Evolutionary conservation across 2,113 vertebrate species (phyloP), one percentile per base, ranked within the genome.

Genomic region (Clarias magur): DNA sequence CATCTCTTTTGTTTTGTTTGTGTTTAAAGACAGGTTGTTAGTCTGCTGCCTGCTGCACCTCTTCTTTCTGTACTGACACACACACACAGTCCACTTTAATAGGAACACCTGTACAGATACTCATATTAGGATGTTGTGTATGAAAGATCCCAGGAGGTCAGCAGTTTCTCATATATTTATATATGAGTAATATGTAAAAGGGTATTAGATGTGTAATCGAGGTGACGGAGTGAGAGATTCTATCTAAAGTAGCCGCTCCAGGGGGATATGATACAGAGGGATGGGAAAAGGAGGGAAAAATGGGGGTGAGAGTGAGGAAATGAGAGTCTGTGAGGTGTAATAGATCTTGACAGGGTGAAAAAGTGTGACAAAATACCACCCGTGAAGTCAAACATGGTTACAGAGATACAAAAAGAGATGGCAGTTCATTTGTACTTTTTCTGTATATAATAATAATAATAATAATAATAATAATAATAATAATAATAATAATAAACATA

Each of bases 211-310:
- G 65, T 82, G 57, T 56, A 65, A 59, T 7, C 3, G 57, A 62
- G 60, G n/a, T 68, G 84, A n/a, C 25, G 15, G 7, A 80, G 30
- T 16, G 27, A 68, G 75, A 80, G 76, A 82, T 62, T 73, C 83
- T 68, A 83, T 84, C 86, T 88, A 76, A 63, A 83, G 70, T 19
- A 53, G 15, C 3, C 34, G 54, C 84, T 86, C n/a, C 60, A 56
- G 88, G 84, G 72, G 56, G 30, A 82, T 27, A 73, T 86, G 84
- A 82, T 56, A 86, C 38, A 13, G 38, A 86, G 34, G 62, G 21
- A 84, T 72, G 67, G 67, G 48, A 65, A 59, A 78, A 68, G 62
- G 68, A 3, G 27, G 10, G n/a, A 23, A 68, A 27, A 38, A 21
- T 56, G 54, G 12, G 53, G 17, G 73, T 48, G 59, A 17, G 78